These are phyloP conservation scores for Cryptocheilus praepositus DNA, from an alignment of 2,888 invertebrate genomes.

Conservation along the genomic window DNA sequence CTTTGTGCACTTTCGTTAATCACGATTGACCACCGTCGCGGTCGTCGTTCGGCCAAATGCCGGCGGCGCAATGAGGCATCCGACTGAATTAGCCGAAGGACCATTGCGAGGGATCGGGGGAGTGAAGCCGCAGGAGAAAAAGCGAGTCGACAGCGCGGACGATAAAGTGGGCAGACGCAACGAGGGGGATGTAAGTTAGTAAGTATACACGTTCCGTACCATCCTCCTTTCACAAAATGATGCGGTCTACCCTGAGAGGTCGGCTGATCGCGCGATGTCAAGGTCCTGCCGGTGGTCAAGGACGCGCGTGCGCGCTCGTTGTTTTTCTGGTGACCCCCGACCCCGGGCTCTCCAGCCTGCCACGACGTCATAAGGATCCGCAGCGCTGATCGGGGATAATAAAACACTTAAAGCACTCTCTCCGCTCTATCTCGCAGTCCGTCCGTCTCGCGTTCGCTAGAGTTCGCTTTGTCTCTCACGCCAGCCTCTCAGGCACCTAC, in stretches of 20 bases:
- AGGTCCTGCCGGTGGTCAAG: constrained; percentile 48
- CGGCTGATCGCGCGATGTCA: constrained; percentile 45
- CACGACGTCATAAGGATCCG: constrained; percentile 23
- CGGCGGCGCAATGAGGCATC: no score
- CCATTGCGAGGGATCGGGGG: neutral
- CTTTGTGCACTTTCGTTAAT: no score
- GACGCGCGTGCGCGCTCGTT: constrained; percentile 38
- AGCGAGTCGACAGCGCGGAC: neutral
- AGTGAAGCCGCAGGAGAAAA: neutral
- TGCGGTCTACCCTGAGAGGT: constrained; percentile 43
- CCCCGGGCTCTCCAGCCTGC: constrained; percentile 29
- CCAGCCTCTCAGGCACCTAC: no score
- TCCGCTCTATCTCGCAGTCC: neutral
- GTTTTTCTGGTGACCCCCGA: constrained; percentile 42
- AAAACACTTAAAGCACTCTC: constrained; percentile 44
- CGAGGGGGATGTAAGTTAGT: neutral
- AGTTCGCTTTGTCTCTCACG: no score
- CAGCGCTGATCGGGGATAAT: constrained; percentile 31
- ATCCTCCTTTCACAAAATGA: constrained; percentile 40
- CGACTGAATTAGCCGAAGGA: no score
- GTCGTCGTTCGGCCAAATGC: no score
- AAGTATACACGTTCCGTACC: neutral
- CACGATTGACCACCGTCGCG: no score
- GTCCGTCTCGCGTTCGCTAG: no score
- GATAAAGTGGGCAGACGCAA: neutral